Evolutionary conservation across 2,113 vertebrate genomes (phyloP).

Genomic region (Prietella phreatophila): DNA sequence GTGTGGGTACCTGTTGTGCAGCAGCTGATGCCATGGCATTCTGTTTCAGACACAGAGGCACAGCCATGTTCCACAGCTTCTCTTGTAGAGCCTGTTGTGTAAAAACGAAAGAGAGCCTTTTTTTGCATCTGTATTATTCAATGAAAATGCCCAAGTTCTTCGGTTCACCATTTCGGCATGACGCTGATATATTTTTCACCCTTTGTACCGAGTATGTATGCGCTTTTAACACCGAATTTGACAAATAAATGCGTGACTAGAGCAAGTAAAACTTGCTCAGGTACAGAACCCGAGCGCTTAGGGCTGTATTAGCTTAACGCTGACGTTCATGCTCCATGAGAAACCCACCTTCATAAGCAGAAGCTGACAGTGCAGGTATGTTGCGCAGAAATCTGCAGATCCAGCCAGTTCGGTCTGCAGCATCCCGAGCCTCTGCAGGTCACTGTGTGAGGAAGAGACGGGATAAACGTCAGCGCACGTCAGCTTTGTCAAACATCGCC

Average conservation of each 20-base stretch:
- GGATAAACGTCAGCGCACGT: background rate
- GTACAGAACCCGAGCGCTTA: background rate
- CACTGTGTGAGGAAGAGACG: slow-evolving; percentile 66
- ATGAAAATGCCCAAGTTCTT: background rate
- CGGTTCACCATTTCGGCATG: background rate
- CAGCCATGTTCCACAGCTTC: slow-evolving; percentile 91
- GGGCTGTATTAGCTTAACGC: background rate
- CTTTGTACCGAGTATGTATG: background rate
- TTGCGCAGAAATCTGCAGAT: slow-evolving; percentile 91
- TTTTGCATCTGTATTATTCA: background rate
- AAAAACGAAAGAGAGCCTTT: background rate
- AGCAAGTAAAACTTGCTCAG: background rate
- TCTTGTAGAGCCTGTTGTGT: slow-evolving; percentile 86
- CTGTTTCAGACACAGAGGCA: slow-evolving; percentile 90
- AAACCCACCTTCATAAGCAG: slow-evolving; percentile 87
- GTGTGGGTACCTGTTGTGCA: slow-evolving; percentile 80
- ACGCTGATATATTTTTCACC: background rate
- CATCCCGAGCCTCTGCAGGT: slow-evolving; percentile 89
- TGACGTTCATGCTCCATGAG: background rate
- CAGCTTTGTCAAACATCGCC: too few relatives aligned
- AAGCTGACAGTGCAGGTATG: slow-evolving; percentile 91
- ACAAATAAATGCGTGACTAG: background rate
- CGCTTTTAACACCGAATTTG: too few relatives aligned
- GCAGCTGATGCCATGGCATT: slow-evolving; percentile 86
- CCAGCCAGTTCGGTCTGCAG: slow-evolving; percentile 92